These are phyloP conservation scores for Contarinia nasturtii DNA, from an alignment of 1,140 invertebrate genomes.

Conservation along the genomic window DNA sequence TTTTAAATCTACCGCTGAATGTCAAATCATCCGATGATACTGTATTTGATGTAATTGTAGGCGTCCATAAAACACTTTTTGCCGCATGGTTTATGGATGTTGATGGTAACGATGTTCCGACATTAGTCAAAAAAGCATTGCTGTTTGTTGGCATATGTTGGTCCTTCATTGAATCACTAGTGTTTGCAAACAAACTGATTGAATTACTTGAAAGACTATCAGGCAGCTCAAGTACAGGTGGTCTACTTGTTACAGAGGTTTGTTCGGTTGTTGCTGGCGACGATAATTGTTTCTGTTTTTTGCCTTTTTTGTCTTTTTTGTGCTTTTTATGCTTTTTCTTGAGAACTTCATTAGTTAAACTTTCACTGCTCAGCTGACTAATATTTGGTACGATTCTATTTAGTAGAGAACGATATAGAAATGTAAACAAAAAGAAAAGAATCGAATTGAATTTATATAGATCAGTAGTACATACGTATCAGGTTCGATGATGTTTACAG, in stretches of 20 bases:
- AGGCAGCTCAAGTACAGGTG: background rate
- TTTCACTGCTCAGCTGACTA: no score
- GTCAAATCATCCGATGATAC: background rate
- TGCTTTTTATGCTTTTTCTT: slow-evolving; percentile 1
- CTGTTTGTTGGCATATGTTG: background rate
- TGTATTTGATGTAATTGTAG: background rate
- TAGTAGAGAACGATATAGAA: no score
- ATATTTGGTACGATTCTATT: no score
- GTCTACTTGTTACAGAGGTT: background rate
- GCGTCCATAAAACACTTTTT: no score
- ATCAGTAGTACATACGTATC: no score
- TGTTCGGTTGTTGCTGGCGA: background rate
- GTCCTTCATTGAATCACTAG: slow-evolving; percentile 4
- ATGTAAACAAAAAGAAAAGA: no score
- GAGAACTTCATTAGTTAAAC: no score
- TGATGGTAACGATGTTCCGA: no score
- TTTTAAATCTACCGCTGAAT: background rate
- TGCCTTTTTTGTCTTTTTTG: background rate
- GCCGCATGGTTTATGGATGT: no score
- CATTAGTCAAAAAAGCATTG: no score
- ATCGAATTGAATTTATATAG: no score
- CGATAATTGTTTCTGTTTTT: background rate
- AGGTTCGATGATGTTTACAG: no score
- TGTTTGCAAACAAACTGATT: slow-evolving; percentile 16
- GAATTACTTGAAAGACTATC: slow-evolving; percentile 17